Evolutionary conservation across 2,797 vertebrate species (phyloP), one percentile per base, ranked within the genome.

Genomic region (Myotis daubentonii): DNA sequence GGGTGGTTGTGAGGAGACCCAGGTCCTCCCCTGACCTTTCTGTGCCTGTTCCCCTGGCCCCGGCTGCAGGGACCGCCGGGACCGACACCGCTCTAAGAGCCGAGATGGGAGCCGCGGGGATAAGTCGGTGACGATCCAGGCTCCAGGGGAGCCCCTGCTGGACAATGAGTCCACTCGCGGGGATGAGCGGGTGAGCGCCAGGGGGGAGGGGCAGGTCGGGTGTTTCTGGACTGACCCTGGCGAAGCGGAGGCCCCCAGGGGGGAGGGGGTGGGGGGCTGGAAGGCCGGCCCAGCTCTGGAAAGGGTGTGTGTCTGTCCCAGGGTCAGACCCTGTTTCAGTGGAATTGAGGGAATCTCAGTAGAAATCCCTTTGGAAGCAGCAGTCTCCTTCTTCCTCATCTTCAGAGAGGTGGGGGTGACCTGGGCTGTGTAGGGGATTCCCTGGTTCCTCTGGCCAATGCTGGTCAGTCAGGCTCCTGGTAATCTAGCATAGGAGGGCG

Each of bases 91-190:
- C 95, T 99, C 99, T 0, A 99, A 99, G 83, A 99, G 98, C 97
- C 98, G 99, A 2, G 99, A 99, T 0, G 98, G 98, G 96, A 97
- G 98, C 92, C 98, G 99, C 0, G 99, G 98, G 65, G 99, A 99
- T 96, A 99, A 99, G 89, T 99, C 99, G 0, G 99, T 99, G 97
- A 99, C 99, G 6, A 99, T 99, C 98, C 99, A 99, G 97, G 98
- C 99, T 0, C 99, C 99, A 0, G 99, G 99, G 4, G 99, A 99
- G 83, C 98, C 99, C 1, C 96, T 99, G 96, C 96, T 99, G 97
- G 98, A 99, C 89, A 98, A 99, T 0, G 99, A 99, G 97, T 99
- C 99, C 9, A 99, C 99, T 0, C 98, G 99, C 55, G 99, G 99
- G 85, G 99, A 99, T 0, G 99, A 99, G 66, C 94, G 99, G 98